phyloP scores from a whole-genome alignment of 2,797 vertebrate genomes.

The Takifugu rubripes region DNA sequence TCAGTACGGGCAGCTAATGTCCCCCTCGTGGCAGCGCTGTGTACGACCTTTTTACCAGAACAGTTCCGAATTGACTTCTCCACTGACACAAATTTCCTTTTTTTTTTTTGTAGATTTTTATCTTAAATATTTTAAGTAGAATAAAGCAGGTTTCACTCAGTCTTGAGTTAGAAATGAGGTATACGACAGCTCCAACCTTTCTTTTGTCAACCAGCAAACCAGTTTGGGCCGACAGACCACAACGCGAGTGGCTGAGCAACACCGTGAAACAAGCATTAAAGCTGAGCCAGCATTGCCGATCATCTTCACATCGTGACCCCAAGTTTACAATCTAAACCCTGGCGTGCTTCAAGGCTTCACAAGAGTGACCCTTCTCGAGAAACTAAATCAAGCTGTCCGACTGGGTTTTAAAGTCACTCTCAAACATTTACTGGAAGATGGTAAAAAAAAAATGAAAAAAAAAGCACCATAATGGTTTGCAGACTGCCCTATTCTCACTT shows the following conservation, averaged over 20 bases:
- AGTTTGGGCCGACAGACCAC: conserved; percentile 40
- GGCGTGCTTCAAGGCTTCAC: conserved; percentile 33
- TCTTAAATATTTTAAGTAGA: conserved; percentile 75
- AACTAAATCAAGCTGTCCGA: conserved; percentile 47
- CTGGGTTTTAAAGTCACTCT: conserved; percentile 59
- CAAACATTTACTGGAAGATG: conserved; percentile 71
- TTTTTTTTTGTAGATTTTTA: conserved; percentile 27
- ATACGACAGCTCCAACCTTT: conserved; percentile 81
- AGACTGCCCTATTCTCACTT: conserved; percentile 64
- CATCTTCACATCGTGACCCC: background rate
- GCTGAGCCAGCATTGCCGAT: conserved; percentile 27
- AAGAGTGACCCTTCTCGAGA: conserved; percentile 29
- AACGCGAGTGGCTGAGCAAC: conserved; percentile 27
- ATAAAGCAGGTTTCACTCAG: conserved; percentile 90
- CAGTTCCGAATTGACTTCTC: conserved; percentile 70
- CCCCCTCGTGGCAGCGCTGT: conserved; percentile 70
- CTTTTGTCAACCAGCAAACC: conserved; percentile 45
- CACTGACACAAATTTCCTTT: conserved; percentile 58
- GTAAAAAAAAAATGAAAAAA: conserved; percentile 31
- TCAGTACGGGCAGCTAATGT: conserved; percentile 59
- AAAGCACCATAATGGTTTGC: conserved; percentile 58
- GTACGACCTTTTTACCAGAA: conserved; percentile 68
- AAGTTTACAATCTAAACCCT: background rate
- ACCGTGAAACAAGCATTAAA: conserved; percentile 36
- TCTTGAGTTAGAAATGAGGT: conserved; percentile 97